phyloP scores from a whole-genome alignment of 2,797 vertebrate species.

The Chiloscyllium punctatum region DNA sequence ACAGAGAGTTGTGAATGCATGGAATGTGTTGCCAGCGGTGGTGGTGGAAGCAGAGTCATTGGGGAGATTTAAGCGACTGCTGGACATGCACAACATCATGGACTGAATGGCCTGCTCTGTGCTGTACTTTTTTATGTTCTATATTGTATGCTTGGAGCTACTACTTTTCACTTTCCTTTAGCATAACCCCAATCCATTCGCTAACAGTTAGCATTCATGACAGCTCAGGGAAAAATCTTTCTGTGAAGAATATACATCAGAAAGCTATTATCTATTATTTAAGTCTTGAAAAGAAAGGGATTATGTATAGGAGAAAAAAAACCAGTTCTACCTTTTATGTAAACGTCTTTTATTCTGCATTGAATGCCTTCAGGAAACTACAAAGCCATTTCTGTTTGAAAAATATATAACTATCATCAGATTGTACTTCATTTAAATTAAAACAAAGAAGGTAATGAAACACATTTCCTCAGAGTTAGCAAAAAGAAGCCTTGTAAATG shows the following conservation, averaged over 20 bases:
- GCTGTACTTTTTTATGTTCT: no score
- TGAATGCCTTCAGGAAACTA: background rate
- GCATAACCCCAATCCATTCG: background rate
- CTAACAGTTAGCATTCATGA: background rate
- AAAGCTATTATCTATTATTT: constrained; percentile 10
- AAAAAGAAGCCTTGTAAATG: background rate
- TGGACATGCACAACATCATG: no score
- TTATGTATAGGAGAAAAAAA: background rate
- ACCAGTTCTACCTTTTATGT: background rate
- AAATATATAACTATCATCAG: background rate
- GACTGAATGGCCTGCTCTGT: no score
- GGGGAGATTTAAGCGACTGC: no score
- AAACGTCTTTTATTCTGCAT: background rate
- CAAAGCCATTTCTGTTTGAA: background rate
- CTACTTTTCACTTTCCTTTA: background rate
- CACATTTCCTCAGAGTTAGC: background rate
- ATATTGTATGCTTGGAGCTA: background rate
- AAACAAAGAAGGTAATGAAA: background rate
- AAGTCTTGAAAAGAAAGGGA: background rate
- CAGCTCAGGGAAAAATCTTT: background rate
- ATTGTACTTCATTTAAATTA: background rate
- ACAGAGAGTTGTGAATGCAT: no score
- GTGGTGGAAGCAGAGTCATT: no score
- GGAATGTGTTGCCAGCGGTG: no score
- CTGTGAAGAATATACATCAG: background rate